Conservation (phyloP, 2,888 invertebrate genomes). For the Onthophagus sagittarius region DNA sequence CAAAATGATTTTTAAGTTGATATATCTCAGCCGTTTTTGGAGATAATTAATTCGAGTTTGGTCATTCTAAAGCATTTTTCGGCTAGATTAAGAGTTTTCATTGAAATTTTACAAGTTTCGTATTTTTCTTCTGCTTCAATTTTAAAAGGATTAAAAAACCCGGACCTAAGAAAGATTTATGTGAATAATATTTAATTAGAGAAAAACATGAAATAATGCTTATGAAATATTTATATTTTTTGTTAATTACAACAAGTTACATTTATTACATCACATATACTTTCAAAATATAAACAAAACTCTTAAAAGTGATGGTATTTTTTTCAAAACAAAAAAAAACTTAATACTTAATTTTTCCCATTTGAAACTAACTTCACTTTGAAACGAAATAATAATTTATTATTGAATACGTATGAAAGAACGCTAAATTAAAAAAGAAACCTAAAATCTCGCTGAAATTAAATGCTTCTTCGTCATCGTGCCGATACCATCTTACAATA, state of each 20-base stretch:
- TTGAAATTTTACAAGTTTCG: too few species aligned
- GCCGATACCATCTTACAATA: background rate
- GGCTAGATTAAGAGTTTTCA: too few species aligned
- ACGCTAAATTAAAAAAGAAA: background rate
- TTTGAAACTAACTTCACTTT: background rate
- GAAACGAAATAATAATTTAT: background rate
- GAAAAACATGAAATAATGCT: background rate
- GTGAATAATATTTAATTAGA: too few species aligned
- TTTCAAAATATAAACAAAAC: slow-evolving; percentile 5
- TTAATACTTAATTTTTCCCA: background rate
- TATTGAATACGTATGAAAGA: background rate
- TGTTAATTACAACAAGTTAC: slow-evolving; percentile 11
- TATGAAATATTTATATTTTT: slow-evolving; percentile 7
- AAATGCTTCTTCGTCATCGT: background rate
- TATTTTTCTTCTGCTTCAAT: too few species aligned
- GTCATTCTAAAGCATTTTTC: too few species aligned
- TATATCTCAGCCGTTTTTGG: too few species aligned
- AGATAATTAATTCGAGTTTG: too few species aligned
- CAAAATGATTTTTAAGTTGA: too few species aligned
- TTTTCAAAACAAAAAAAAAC: background rate
- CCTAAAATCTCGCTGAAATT: background rate
- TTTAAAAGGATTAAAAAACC: too few species aligned
- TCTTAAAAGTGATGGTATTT: background rate
- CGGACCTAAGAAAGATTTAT: too few species aligned
- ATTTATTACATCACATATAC: slow-evolving; percentile 11